Evolutionary conservation across 2,888 invertebrate species (phyloP), one percentile per base, ranked within the genome.

Genomic region (Drosophila picticornis): DNA sequence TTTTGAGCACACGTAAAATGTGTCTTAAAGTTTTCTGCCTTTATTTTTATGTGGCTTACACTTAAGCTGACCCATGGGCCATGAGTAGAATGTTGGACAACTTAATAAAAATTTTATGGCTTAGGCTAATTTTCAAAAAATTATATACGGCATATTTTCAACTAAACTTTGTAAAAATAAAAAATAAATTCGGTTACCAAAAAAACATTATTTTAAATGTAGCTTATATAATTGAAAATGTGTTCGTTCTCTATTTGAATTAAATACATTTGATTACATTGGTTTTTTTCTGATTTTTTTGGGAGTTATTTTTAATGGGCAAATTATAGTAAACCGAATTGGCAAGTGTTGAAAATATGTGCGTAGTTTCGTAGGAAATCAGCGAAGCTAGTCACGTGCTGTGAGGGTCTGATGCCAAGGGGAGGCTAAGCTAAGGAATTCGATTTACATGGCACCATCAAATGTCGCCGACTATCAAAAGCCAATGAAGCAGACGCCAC

Each of bases 381-480:
- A 71, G 63, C 16, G 9, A 88, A 43, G 40, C 91, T 70, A 74
- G 84, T 91, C 89, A 89, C 89, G 89, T 91, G 65, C 75, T 31
- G 1, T 50, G 75, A 79, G 79, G 72, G 75, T 84, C 64, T 63
- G 75, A 71, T 63, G 53, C 77, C 90, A 90, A 90, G 90, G 91
- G 83, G 88, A 90, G 89, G 87, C 75, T 86, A 75, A 68, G 76
- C 16, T 4, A 13, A 13, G 46, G 80, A 87, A 84, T 87, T 71
- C 71, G 75, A 76, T 80, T 80, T 79, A 80, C 72, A 80, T 77
- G 69, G 67, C 52, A 63, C 53, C 56, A 40, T 64, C 66, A 66
- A 68, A 34, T 81, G 78, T 77, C 77, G 65, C 69, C 69, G 65
- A 74, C 63, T 73, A 83, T 83, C 75, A 73, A 72, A 68, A 75